Evolutionary conservation across 2,888 invertebrate species (phyloP).

Genomic region (Ariolimax columbianus): DNA sequence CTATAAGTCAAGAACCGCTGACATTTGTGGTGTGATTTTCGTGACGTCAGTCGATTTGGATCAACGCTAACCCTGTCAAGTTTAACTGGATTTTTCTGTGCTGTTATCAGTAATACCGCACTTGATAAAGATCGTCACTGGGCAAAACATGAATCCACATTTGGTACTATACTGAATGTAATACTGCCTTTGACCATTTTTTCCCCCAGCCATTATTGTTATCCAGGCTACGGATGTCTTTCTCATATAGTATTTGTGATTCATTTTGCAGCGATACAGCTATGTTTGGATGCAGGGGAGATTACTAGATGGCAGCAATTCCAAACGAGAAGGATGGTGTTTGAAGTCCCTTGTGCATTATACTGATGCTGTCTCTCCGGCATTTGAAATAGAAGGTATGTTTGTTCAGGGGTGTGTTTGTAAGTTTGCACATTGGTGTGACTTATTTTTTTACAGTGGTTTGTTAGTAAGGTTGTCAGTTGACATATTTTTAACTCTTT

Average conservation of each 20-base stretch:
- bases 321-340: slow-evolving; percentile 60
- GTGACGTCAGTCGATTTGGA: no score
- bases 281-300: slow-evolving; percentile 70
- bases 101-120: no score
- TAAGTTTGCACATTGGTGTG: not conserved
- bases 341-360: slow-evolving; percentile 59
- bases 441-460: not conserved
- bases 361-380: slow-evolving; percentile 67
- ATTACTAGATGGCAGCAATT: slow-evolving; percentile 16
- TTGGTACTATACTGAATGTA: no score
- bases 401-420: not conserved
- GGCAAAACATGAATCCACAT: no score
- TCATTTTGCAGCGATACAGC: slow-evolving; percentile 58
- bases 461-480: not conserved
- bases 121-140: no score
- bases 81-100: no score
- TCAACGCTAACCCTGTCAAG: no score
- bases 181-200: no score
- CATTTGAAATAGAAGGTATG: slow-evolving; percentile 69
- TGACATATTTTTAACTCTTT: no score
- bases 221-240: not conserved
- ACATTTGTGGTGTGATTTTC: no score
- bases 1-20: no score
- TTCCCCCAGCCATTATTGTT: no score
- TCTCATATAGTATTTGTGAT: not conserved